A percentile compares a stretch with the other conserved stretches of the same genome.
Evolutionary conservation across 2,113 vertebrate genomes (phyloP).

Genomic region (Oxyruncus cristatus): DNA sequence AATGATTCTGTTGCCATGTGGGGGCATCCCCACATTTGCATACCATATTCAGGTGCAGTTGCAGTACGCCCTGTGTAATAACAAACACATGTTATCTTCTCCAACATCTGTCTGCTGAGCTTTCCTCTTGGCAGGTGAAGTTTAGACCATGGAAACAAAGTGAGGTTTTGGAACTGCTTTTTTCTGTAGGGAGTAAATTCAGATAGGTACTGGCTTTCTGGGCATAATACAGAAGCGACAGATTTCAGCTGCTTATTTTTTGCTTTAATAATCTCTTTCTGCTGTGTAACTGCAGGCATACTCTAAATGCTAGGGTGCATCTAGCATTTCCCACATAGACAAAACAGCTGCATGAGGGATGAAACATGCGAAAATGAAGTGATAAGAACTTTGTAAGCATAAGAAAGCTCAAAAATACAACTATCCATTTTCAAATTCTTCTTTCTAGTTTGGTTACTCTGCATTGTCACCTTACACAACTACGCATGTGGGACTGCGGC

Average conservation of each 20-base stretch:
- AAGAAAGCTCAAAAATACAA: not conserved
- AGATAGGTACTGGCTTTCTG: not conserved
- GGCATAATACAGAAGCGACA: not conserved
- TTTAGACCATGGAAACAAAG: not conserved
- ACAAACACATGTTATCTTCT: not conserved
- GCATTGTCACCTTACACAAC: not conserved
- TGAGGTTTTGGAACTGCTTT: not conserved
- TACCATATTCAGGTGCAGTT: not conserved
- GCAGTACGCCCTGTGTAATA: not conserved
- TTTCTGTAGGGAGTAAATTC: not conserved
- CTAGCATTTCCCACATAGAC: not conserved
- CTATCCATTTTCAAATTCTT: not conserved
- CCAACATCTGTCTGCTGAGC: not conserved
- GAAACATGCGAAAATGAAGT: not conserved
- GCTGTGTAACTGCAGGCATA: not conserved
- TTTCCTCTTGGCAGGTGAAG: not conserved
- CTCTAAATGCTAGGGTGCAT: not conserved
- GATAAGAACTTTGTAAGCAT: not conserved
- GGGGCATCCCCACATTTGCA: fast-evolving
- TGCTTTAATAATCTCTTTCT: not conserved
- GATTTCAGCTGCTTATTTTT: not conserved
- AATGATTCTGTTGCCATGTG: not conserved
- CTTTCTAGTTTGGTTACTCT: not conserved
- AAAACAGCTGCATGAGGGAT: not conserved
- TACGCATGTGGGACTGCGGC: not conserved